Evolutionary conservation across 1,140 invertebrate species (phyloP), one percentile per base, ranked within the genome.

Genomic region (Dendrolimus punctatus): DNA sequence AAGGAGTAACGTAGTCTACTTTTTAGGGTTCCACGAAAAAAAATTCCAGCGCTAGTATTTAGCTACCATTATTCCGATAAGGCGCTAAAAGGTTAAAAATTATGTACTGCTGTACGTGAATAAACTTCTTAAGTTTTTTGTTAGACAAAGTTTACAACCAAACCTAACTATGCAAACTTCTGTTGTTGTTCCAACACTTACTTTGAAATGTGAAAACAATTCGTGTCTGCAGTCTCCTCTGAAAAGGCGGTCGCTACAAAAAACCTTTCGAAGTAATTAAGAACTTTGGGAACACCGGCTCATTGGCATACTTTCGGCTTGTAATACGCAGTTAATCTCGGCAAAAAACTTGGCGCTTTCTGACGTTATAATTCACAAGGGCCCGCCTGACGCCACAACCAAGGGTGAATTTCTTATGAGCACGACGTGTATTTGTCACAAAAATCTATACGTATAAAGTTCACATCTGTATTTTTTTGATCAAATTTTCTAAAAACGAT

Each of bases 271-370:
- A 74, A 76, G 70, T 77, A 79, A 81, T 81, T 77, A 79, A 72
- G 72, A 72, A 78, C 66, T 78, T 73, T 57, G 58, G 53, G 60
- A 69, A 76, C 68, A 73, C 64, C 66, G 62, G 69, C 71, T 79
- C 76, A 81, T 79, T 73, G 73, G 71, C 73, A 79, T 77, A 77
- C 78, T 81, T 77, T 71, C 59, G 57, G 64, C 71, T 79, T 73
- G 71, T 83, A 80, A 79, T 73, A 80, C 71, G 70, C 73, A 76
- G 73, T 78, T 83, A 80, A 80, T 80, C 73, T 79, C 60, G 59
- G 65, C 66, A 65, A 75, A 80, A 80, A 83, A 80, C 62, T 74
- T 77, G 60, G 52, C 65, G 58, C 67, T 68, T 70, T 71, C 59
- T 70, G 70, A 76, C 71, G 77, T 76, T 72, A 76, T 80, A 78